phyloP scores from a whole-genome alignment of 1,140 invertebrate species.

The Luehdorfia chinensis region DNA sequence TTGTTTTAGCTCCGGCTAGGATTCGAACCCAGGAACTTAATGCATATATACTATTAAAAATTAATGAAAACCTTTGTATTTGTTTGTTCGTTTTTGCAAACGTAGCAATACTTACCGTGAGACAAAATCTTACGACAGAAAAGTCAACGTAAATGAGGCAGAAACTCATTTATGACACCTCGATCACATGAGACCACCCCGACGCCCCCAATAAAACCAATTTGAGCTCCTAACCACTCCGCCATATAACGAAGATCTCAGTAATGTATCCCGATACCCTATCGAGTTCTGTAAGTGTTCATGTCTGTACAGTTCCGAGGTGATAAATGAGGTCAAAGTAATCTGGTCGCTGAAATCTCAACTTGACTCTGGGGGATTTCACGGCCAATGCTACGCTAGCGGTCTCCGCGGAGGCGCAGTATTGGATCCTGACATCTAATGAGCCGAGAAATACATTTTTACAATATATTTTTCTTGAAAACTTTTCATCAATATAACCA shows the following conservation, averaged over 20 bases:
- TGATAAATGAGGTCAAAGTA: neutral
- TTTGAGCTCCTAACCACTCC: neutral
- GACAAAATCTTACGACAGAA: neutral
- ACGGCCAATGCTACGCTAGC: neutral
- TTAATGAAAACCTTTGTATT: too few species aligned
- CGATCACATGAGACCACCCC: conserved; percentile 1
- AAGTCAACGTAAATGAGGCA: neutral
- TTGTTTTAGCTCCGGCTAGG: too few species aligned
- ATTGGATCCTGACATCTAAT: neutral
- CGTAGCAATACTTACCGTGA: neutral
- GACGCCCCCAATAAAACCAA: conserved; percentile 10
- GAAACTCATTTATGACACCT: neutral
- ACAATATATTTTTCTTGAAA: too few species aligned
- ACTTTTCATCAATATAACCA: too few species aligned
- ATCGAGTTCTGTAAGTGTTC: neutral
- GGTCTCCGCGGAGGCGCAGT: neutral
- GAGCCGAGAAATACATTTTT: neutral
- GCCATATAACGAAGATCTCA: too few species aligned
- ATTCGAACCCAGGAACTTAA: too few species aligned
- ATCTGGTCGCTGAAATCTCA: neutral
- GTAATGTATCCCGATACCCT: too few species aligned
- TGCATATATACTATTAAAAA: too few species aligned
- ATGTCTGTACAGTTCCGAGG: neutral
- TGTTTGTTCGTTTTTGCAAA: too few species aligned
- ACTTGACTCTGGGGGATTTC: neutral